Evolutionary conservation across 2,888 invertebrate species (phyloP).

Genomic region (Orchesellides sinensis): DNA sequence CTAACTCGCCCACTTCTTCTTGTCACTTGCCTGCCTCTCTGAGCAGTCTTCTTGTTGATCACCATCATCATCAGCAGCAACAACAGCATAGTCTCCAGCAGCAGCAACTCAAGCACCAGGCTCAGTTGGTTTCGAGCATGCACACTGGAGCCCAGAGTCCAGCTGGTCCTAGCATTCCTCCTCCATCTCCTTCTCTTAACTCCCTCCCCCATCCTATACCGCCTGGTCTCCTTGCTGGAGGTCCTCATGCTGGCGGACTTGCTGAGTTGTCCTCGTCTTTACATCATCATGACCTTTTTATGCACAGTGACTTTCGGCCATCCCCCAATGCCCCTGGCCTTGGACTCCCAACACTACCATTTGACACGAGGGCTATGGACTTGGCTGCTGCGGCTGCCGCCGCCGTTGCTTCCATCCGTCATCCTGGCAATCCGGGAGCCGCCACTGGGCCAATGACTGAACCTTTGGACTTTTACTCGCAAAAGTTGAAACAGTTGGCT

Average conservation of each 20-base stretch:
- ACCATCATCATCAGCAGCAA: constrained; percentile 79
- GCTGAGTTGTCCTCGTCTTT: constrained; percentile 37
- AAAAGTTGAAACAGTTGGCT: constrained; percentile 99
- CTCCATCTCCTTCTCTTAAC: constrained; percentile 73
- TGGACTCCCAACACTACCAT: constrained; percentile 72
- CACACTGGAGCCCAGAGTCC: constrained; percentile 76
- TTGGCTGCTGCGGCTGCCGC: constrained; percentile 79
- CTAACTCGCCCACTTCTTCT: constrained; percentile 74
- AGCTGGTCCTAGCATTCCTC: constrained; percentile 76
- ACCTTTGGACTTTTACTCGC: constrained; percentile 98
- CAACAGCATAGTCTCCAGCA: constrained; percentile 79
- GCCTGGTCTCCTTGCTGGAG: constrained; percentile 29
- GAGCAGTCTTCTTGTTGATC: constrained; percentile 77
- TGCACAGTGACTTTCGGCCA: constrained; percentile 74
- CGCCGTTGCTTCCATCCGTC: constrained; percentile 84
- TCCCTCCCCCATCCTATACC: constrained; percentile 57
- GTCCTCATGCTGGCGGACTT: constrained; percentile 21
- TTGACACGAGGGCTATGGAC: constrained; percentile 75
- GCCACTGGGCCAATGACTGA: constrained; percentile 83
- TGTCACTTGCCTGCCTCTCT: constrained; percentile 76
- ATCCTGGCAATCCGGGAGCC: constrained; percentile 78
- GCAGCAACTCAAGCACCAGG: constrained; percentile 76
- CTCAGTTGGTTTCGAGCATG: constrained; percentile 2
- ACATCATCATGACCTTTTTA: constrained; percentile 72
- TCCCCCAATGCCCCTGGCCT: constrained; percentile 64